Evolutionary conservation across 2,113 vertebrate species (phyloP), one percentile per base, ranked within the genome.

Genomic region (Montifringilla adamsi): DNA sequence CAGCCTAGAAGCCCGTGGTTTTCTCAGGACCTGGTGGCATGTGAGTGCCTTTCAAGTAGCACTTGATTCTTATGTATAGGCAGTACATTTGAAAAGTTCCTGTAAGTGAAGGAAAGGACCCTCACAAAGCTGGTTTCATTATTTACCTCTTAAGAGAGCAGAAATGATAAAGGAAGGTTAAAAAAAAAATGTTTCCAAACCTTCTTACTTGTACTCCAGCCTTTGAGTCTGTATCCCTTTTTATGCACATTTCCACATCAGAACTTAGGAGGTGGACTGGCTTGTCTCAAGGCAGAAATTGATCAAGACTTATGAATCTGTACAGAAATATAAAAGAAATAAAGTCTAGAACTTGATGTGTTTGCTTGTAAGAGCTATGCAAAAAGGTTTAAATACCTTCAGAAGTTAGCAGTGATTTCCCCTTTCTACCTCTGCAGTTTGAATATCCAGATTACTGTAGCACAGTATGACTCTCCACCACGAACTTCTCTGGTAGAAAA

Each of bases 401-500:
- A 44, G 49, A 91, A 53, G 2, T 82, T 64, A 52, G 18, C 6
- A 30, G 12, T 1, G 1, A 3, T 68, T 94, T 82, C 24, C 67
- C 13, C 16, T 77, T 84, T 86, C 66, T 69, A 3, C 12, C 39
- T 85, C 27, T 58, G 67, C 63, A 62, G 10, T 67, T 27, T 39
- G 17, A 63, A 12, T 39, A 84, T 31, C 8, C 66, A 41, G n/a
- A 77, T 63, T 37, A 47, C 9, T 49, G 16, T 46, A 78, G 13
- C 39, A 53, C 52, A 39, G 41, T 17, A 26, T 33, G 47, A 64
- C 23, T 11, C 44, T 14, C 8, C 0, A 0, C 28, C 17, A 24
- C 0, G 2, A 52, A 44, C 20, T 62, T 73, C 68, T 53, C 49
- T 46, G 30, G 68, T 47, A 75, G 86, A 66, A 86, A 84, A 89